A percentile compares a stretch with the other conserved stretches of the same genome.
phyloP scores from a whole-genome alignment of 2,113 vertebrate species.

The Cyanistes caeruleus region DNA sequence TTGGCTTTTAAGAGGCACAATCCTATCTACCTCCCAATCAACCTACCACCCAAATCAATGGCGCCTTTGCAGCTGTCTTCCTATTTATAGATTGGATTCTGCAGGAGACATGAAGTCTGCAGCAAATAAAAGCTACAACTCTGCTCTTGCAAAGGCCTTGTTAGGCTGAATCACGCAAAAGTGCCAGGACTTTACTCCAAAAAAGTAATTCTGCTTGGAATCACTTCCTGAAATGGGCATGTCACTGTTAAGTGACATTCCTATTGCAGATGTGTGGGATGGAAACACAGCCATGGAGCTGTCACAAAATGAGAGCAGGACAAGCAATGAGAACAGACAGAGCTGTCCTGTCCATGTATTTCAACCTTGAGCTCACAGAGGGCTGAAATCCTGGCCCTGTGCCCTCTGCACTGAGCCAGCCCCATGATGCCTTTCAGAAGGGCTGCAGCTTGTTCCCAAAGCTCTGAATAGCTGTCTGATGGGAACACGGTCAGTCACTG shows the following conservation, averaged over 20 bases:
- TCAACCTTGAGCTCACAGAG: not conserved
- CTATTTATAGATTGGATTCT: not conserved
- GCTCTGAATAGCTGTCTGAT: not conserved
- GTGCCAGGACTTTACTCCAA: not conserved
- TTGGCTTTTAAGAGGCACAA: not conserved
- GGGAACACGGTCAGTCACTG: not conserved
- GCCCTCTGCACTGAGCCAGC: not conserved
- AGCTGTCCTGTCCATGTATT: not conserved
- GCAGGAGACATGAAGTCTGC: not conserved
- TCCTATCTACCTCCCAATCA: not conserved
- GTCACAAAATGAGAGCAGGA: not conserved
- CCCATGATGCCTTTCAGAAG: not conserved
- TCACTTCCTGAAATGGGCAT: not conserved
- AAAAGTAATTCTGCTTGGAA: not conserved
- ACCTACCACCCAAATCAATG: not conserved
- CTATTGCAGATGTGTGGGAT: not conserved
- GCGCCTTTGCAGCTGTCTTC: not conserved
- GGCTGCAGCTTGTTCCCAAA: not conserved
- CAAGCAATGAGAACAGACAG: not conserved
- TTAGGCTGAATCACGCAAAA: not conserved
- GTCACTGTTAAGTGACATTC: not conserved
- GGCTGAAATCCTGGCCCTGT: not conserved
- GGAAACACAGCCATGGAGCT: not conserved
- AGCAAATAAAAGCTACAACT: constrained; percentile 14
- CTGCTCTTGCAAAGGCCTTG: not conserved